Conservation (phyloP, 2,797 vertebrate species). For the Erpetoichthys calabaricus region DNA sequence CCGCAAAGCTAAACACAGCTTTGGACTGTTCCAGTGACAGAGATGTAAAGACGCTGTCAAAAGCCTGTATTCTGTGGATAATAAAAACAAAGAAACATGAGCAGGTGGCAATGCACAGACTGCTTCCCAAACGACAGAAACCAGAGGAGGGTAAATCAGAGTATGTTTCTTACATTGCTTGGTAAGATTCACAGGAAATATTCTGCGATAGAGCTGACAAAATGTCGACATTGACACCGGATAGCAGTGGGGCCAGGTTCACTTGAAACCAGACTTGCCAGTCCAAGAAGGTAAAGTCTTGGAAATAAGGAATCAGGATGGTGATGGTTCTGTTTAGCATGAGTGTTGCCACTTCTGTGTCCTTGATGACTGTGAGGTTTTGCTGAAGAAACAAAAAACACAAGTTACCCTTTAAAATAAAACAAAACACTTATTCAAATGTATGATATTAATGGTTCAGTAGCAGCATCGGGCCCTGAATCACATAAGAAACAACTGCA, state of each 20-base stretch:
- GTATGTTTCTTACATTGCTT: background rate
- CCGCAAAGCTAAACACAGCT: background rate
- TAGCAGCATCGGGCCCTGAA: too few species aligned
- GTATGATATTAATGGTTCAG: too few species aligned
- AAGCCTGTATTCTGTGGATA: background rate
- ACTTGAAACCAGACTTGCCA: background rate
- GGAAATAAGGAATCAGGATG: background rate
- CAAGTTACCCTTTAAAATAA: too few species aligned
- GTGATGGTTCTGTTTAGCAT: background rate
- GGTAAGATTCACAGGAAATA: background rate
- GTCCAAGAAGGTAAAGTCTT: background rate
- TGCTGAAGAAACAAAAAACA: too few species aligned
- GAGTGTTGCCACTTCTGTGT: too few species aligned
- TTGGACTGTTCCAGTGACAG: background rate
- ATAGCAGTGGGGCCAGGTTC: background rate
- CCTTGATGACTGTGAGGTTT: too few species aligned
- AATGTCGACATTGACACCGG: background rate
- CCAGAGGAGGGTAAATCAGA: too few species aligned
- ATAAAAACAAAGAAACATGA: background rate
- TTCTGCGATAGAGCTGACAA: background rate
- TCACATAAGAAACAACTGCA: too few species aligned
- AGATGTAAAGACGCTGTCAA: background rate
- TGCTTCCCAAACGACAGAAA: too few species aligned
- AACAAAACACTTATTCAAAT: too few species aligned
- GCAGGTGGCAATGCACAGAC: too few species aligned